phyloP scores from a whole-genome alignment of 92 coral and sea anemone species.

The Porites divaricata region DNA sequence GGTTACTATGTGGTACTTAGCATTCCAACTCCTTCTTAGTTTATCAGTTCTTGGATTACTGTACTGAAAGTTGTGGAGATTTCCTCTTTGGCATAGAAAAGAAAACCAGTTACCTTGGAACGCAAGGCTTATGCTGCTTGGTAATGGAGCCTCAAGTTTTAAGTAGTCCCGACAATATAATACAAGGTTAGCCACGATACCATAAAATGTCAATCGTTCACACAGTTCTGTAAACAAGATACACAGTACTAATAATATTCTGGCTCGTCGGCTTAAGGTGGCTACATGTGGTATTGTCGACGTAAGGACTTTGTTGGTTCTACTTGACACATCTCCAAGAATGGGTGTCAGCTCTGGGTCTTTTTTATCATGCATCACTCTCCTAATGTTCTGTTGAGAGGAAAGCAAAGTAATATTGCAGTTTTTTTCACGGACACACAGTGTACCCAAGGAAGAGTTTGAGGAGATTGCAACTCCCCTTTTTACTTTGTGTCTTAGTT shows the following conservation, averaged over 20 bases:
- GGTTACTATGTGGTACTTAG: too few relatives aligned
- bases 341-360: constrained; percentile 35
- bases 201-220: constrained; percentile 85
- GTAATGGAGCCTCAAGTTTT: constrained; percentile 54
- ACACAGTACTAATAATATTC: constrained; percentile 58
- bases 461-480: too few relatives aligned
- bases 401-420: neutral
- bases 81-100: too few relatives aligned
- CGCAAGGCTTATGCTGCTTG: constrained; percentile 72
- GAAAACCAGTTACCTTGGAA: constrained; percentile 60
- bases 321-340: neutral
- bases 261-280: constrained; percentile 32
- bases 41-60: too few relatives aligned
- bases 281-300: neutral
- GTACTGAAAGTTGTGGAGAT: too few relatives aligned
- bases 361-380: constrained; percentile 1
- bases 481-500: too few relatives aligned
- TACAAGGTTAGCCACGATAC: constrained; percentile 79
- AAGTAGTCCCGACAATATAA: constrained; percentile 66
- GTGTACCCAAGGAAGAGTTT: too few relatives aligned
- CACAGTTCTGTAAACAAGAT: constrained; percentile 76
- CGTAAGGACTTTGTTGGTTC: neutral
- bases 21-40: too few relatives aligned
- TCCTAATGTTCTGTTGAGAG: neutral
- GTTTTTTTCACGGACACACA: too few relatives aligned